These are phyloP conservation scores for Villa cingulata DNA, from an alignment of 2,888 invertebrate genomes.

Conservation along the genomic window DNA sequence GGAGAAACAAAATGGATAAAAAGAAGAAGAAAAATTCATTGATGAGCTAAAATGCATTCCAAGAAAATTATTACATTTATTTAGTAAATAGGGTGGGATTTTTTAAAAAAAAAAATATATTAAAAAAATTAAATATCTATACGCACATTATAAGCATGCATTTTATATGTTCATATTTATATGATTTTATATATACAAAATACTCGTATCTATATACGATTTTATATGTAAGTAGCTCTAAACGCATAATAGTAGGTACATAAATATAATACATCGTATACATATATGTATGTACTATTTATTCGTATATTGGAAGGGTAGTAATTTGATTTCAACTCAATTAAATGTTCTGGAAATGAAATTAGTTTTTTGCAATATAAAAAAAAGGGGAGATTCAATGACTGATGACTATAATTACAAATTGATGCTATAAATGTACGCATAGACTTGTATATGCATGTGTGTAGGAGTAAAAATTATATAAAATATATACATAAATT, in stretches of 20 bases:
- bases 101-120: too few species aligned
- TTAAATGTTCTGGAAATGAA: slow-evolving; percentile 34
- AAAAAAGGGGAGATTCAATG: neutral
- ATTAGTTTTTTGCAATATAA: slow-evolving; percentile 17
- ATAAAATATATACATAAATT: too few species aligned
- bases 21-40: neutral
- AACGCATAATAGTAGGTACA: slow-evolving; percentile 2
- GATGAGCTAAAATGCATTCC: neutral
- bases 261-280: neutral
- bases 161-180: neutral
- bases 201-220: too few species aligned
- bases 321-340: slow-evolving; percentile 37
- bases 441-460: too few species aligned
- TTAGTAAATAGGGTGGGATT: too few species aligned
- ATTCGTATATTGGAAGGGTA: neutral
- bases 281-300: too few species aligned
- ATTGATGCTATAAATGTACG: neutral
- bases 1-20: too few species aligned
- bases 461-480: too few species aligned
- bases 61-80: too few species aligned
- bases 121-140: too few species aligned
- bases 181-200: neutral
- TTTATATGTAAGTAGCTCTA: too few species aligned
- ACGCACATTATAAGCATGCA: too few species aligned
- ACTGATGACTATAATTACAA: neutral